Base-by-base conservation (phyloP, 2,113 vertebrate genomes). In the Galbula dea region DNA sequence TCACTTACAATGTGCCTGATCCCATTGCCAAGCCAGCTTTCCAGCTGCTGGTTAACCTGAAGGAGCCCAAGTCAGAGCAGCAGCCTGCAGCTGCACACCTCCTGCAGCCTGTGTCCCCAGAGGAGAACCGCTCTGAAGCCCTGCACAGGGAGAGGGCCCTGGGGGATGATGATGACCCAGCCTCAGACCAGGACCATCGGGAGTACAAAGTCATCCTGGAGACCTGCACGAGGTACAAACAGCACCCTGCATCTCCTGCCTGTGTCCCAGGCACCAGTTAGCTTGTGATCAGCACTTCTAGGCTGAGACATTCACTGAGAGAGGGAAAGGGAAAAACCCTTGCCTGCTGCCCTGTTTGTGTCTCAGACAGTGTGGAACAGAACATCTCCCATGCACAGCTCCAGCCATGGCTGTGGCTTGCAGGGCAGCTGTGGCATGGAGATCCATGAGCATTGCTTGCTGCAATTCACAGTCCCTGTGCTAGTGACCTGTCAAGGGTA, bases 1-100 rank as follows among this genome's bases (percentile, higher is more conserved):
- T 99, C 83, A 98, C 98, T 20, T 99, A 99, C 97, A 98, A 99
- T 8, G 98, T 99, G 1, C 99, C 98, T 0, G 99, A 99, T 78
- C 99, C 99, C 0, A 97, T 98, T 51, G 97, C 98, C 86, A 99
- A 99, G 75, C 98, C 98, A 32, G 98, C 99, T 62, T 99, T 99
- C 97, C 98, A 99, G 96, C 98, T 99, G 23, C 97, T 98, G 48
- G 98, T 99, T 73, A 98, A 96, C 84, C 97, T 99, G 87, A 98
- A 98, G 93, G 99, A 99, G 88, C 98, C 98, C 3, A 96, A 97
- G 79, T 93, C 97, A 29, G 97, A 98, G 89, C 96, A 94, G 61
- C 97, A 95, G 51, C 91, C 54, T 11, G 93, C 41, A 8, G 86
- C 62, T 62, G 85, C 88, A 8, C 26, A n/a, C 13, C 94, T 74